phyloP scores from a whole-genome alignment of 1,140 invertebrate genomes.

The Trachymyrmex septentrionalis region DNA sequence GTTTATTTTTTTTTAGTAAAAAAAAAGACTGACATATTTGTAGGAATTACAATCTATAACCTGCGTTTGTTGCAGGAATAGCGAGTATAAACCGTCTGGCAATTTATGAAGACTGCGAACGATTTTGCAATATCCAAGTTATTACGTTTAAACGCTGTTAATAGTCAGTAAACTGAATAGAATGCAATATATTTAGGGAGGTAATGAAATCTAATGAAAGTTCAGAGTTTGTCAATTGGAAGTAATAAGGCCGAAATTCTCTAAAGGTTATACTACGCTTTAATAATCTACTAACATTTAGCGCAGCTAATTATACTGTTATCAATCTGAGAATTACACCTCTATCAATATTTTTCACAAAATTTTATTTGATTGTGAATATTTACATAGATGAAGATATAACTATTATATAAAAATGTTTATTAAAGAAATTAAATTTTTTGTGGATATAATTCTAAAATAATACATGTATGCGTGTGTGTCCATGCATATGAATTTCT shows the following conservation, averaged over 20 bases:
- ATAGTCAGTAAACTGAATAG: conserved; percentile 61
- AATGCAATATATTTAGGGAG: conserved; percentile 28
- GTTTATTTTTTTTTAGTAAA: background rate
- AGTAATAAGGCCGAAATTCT: conserved; percentile 46
- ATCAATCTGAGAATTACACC: background rate
- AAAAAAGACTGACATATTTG: conserved; percentile 15
- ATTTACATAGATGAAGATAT: background rate
- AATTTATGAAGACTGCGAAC: conserved; percentile 63
- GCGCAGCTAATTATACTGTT: background rate
- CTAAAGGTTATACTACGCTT: conserved; percentile 16
- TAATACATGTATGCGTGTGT: background rate
- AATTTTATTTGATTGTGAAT: conserved; percentile 20
- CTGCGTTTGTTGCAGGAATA: conserved; percentile 12
- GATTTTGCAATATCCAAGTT: conserved; percentile 63
- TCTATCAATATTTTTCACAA: conserved; percentile 27
- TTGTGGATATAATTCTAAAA: conserved; percentile 5
- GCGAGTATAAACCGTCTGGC: conserved; percentile 20
- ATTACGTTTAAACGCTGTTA: conserved; percentile 66
- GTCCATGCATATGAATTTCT: background rate
- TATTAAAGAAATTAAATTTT: background rate
- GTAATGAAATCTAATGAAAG: conserved; percentile 60
- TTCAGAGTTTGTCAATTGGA: conserved; percentile 48
- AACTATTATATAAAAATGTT: background rate
- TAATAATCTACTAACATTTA: conserved; percentile 53
- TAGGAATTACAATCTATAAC: background rate